Evolutionary conservation across 2,113 vertebrate species (phyloP).

Genomic region (Mesocricetus auratus): DNA sequence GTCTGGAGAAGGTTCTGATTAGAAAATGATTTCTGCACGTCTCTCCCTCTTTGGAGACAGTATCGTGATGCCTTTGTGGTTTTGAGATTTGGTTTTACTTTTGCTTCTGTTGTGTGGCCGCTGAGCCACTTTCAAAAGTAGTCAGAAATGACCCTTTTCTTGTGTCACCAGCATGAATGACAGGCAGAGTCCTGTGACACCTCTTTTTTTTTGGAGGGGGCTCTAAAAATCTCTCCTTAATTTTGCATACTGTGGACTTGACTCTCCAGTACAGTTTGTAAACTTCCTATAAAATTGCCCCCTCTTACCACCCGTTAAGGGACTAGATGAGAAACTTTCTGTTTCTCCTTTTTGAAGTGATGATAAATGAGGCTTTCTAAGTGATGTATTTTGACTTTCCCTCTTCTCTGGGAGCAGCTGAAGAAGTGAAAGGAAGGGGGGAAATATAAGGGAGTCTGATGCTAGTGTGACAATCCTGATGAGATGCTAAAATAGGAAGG

Average conservation of each 20-base stretch:
- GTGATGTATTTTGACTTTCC: neutral
- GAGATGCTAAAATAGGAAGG: conserved; percentile 13
- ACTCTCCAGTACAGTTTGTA: neutral
- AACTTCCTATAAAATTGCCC: neutral
- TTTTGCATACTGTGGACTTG: neutral
- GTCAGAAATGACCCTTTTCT: neutral
- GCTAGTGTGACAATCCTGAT: neutral
- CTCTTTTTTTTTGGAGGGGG: neutral
- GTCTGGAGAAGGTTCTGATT: conserved; percentile 57
- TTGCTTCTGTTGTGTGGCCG: conserved; percentile 14
- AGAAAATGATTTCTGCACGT: conserved; percentile 17
- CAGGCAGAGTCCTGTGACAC: neutral
- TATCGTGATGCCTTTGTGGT: neutral
- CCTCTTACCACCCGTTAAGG: neutral
- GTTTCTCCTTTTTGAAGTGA: neutral
- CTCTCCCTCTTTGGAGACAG: neutral
- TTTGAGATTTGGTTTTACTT: conserved; percentile 44
- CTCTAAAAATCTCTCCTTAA: neutral
- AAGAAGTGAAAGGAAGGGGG: conserved; percentile 14
- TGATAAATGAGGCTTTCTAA: conserved; percentile 15
- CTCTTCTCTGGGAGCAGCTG: neutral
- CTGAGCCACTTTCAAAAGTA: neutral
- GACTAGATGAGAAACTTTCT: neutral
- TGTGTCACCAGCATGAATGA: neutral
- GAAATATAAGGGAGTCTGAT: neutral